Percentiles rank a stretch among this genome's conserved stretches.
Evolutionary conservation across 1,140 invertebrate genomes (phyloP).

Genomic region (Ditylenchus dipsaci): DNA sequence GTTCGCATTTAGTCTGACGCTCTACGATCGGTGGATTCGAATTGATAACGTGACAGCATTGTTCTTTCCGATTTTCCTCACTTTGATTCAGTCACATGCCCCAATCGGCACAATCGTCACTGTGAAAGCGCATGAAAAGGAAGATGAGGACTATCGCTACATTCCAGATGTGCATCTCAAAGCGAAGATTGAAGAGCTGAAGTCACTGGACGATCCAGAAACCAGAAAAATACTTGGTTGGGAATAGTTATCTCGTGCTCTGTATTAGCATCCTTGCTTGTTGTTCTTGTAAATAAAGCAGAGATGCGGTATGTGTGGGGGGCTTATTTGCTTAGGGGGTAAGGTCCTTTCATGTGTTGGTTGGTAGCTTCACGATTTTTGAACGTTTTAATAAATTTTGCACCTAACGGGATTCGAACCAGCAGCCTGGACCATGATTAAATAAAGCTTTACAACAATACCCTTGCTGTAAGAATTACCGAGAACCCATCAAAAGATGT

Average conservation of each 20-base stretch:
- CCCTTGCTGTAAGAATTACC: no score
- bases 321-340: no score
- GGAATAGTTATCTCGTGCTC: constrained; percentile 8
- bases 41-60: constrained; percentile 45
- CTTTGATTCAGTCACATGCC: constrained; percentile 46
- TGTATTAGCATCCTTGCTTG: no score
- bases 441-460: no score
- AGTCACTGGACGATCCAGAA: constrained; percentile 49
- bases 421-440: no score
- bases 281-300: no score
- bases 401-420: no score
- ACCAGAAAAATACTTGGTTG: constrained; percentile 51
- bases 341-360: no score
- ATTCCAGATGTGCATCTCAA: constrained; percentile 54
- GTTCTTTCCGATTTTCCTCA: constrained; percentile 46
- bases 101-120: constrained; percentile 52
- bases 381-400: no score
- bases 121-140: constrained; percentile 52
- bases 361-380: no score
- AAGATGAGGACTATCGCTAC: constrained; percentile 52
- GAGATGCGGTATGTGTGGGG: no score
- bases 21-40: constrained; percentile 47
- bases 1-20: constrained; percentile 32
- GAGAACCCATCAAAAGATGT: no score
- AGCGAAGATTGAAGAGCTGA: constrained; percentile 52